Percentiles rank a stretch among this genome's conserved stretches.
These are phyloP conservation scores for Daboia siamensis DNA, from an alignment of 2,113 vertebrate species.

Conservation along the genomic window DNA sequence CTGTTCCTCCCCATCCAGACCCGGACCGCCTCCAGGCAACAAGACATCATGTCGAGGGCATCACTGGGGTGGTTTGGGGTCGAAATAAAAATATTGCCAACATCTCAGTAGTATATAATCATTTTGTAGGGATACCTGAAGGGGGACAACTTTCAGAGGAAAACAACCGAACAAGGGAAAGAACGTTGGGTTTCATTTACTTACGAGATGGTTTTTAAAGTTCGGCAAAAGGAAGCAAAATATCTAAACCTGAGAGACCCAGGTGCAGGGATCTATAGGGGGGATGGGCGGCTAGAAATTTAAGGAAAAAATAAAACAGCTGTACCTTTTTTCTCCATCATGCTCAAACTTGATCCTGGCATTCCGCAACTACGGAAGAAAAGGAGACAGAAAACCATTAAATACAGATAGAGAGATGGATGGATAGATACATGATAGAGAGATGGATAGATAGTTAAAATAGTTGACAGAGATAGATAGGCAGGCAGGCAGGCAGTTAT, in stretches of 20 bases:
- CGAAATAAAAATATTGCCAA: neutral
- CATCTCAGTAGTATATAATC: neutral
- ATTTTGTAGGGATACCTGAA: neutral
- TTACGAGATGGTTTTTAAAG: neutral
- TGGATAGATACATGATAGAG: no score
- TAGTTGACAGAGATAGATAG: no score
- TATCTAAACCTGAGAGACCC: no score
- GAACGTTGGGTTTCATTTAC: neutral
- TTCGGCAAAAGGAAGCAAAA: neutral
- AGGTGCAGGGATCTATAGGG: neutral
- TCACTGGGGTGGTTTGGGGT: no score
- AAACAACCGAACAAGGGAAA: neutral
- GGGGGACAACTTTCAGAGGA: neutral
- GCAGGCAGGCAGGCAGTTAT: no score
- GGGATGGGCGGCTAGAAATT: neutral
- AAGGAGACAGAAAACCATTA: constrained; percentile 42
- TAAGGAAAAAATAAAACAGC: constrained; percentile 24
- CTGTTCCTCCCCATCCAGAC: no score
- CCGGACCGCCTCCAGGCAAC: no score
- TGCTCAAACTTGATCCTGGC: constrained; percentile 92
- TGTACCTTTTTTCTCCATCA: constrained; percentile 90
- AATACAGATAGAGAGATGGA: no score
- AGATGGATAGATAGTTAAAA: no score
- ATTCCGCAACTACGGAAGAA: constrained; percentile 71
- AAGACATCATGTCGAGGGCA: no score